Conservation (phyloP, 1,140 invertebrate genomes). For the Reticulitermes speratus region DNA sequence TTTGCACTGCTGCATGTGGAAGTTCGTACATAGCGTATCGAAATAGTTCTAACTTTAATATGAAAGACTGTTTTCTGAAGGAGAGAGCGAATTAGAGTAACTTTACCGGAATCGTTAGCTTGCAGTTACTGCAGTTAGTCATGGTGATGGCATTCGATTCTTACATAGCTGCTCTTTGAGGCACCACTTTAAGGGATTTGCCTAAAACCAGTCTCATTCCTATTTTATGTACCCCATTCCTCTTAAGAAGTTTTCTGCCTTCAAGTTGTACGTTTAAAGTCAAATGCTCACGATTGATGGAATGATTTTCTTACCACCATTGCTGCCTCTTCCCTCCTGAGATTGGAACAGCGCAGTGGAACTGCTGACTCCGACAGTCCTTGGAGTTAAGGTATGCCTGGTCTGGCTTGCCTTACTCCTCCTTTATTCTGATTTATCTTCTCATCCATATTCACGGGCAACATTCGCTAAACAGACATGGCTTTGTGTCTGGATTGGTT, state of each 20-base stretch:
- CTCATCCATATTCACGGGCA: slow-evolving; percentile 11
- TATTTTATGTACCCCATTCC: neutral
- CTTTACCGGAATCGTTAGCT: neutral
- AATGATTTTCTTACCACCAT: slow-evolving; percentile 13
- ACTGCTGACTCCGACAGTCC: neutral
- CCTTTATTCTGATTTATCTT: slow-evolving; percentile 16
- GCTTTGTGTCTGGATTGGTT: slow-evolving; percentile 3
- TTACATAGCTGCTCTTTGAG: neutral
- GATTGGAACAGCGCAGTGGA: neutral
- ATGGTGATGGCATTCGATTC: neutral
- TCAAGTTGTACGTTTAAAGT: slow-evolving; percentile 7
- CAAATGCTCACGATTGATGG: slow-evolving; percentile 11
- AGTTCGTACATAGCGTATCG: neutral
- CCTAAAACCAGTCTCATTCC: neutral
- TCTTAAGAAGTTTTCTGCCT: neutral
- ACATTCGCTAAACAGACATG: neutral
- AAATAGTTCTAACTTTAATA: neutral
- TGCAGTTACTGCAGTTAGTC: neutral
- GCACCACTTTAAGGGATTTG: neutral
- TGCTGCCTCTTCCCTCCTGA: neutral
- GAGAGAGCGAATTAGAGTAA: neutral
- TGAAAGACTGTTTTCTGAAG: neutral
- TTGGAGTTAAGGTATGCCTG: slow-evolving; percentile 2
- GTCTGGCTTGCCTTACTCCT: neutral
- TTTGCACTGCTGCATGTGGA: neutral